Evolutionary conservation across 2,888 invertebrate species (phyloP).

Genomic region (Neoascia interrupta): DNA sequence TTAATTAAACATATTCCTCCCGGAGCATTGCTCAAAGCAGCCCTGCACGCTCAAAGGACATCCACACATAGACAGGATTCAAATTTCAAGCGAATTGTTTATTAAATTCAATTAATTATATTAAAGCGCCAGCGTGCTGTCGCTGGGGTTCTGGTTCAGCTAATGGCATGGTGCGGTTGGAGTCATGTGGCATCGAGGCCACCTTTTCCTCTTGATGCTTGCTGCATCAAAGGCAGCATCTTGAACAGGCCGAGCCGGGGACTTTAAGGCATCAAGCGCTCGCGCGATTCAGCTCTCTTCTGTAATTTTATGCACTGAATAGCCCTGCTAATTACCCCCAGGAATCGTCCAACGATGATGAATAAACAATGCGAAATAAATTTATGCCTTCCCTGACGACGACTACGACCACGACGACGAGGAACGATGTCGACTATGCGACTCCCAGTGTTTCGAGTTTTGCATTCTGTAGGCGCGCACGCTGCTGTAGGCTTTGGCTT

Average conservation of each 20-base stretch:
- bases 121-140: neutral
- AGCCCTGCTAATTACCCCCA: slow-evolving; percentile 62
- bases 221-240: slow-evolving; percentile 10
- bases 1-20: too few relatives aligned
- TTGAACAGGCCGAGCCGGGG: neutral
- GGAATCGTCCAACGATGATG: slow-evolving; percentile 62
- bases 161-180: too few relatives aligned
- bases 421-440: neutral
- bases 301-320: slow-evolving; percentile 66
- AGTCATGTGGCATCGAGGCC: slow-evolving; percentile 40
- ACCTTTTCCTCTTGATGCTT: neutral
- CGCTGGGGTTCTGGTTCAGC: too few relatives aligned
- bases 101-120: slow-evolving; percentile 49
- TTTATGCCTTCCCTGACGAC: slow-evolving; percentile 26
- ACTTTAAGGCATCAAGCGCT: slow-evolving; percentile 1
- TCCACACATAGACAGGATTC: too few relatives aligned
- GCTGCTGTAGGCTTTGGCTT: too few relatives aligned
- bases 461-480: slow-evolving; percentile 44
- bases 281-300: neutral
- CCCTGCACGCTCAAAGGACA: too few relatives aligned
- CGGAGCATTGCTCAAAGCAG: too few relatives aligned
- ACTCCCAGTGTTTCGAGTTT: slow-evolving; percentile 8
- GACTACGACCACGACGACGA: neutral
- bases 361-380: slow-evolving; percentile 62
- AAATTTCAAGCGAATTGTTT: slow-evolving; percentile 51